Base-by-base conservation (phyloP, 2,797 vertebrate species). In the Craterocephalus amniculus region DNA sequence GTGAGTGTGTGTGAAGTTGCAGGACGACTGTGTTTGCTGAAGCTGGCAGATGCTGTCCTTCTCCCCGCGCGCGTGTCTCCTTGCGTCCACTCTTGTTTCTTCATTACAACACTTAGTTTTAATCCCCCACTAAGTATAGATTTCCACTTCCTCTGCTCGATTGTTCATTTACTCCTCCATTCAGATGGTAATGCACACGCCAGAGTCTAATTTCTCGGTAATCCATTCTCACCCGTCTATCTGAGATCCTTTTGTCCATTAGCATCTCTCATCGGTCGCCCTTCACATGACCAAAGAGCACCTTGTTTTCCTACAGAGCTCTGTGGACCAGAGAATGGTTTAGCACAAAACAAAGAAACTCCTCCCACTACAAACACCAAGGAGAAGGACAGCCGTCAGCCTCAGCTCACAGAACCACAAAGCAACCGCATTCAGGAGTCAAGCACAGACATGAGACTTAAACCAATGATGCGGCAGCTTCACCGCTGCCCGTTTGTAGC, bases 151-250 rank as follows among this genome's bases (percentile, higher is more conserved):
- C 70, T 80, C 81, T 65, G 40, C 86, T 75, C 70, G 49, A 83
- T 91, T 87, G 77, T 88, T 89, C 82, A 89, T 92, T 91, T 88
- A 81, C 87, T 84, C 80, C 81, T 71, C 78, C 84, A 74, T 81
- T 86, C 82, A 80, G 77, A 74, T 73, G 77, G 74, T 88, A 85
- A 88, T 83, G 82, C 73, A 68, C 75, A 73, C 73, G 74, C 78
- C 76, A 57, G 71, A 79, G 72, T 85, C 78, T 88, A 85, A 90
- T 91, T 88, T 83, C 65, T 58, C 78, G 76, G 77, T 84, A 86
- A 91, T 88, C 87, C 83, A 78, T 81, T 80, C 82, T 71, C 84
- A 78, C 80, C 76, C 84, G 79, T 88, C 83, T 79, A 64, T 83
- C 81, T 71, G 74, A 27, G 66, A 81, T 79, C 79, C 73, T 77